Conservation (phyloP, 2,888 invertebrate species). For the Pegoplata infirma region DNA sequence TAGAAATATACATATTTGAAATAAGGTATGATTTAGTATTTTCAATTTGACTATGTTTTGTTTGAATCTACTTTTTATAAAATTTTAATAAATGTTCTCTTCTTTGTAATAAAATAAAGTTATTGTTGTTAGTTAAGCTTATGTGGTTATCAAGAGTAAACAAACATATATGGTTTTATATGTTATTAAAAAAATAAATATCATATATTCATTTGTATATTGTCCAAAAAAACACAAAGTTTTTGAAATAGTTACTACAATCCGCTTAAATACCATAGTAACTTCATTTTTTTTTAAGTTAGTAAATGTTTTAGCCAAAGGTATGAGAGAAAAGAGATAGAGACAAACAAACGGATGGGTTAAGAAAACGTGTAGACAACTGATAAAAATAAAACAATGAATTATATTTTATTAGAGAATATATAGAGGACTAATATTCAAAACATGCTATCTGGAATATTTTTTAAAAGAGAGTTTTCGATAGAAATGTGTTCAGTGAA, state of each 20-base stretch:
- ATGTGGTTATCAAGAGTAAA: constrained; percentile 58
- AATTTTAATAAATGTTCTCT: constrained; percentile 39
- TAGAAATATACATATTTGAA: not conserved
- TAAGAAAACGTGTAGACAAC: constrained; percentile 50
- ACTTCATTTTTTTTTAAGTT: constrained; percentile 51
- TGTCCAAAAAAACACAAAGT: constrained; percentile 12
- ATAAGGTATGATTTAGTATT: constrained; percentile 62
- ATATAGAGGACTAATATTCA: no score
- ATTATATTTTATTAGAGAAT: constrained; percentile 44
- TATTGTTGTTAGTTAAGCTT: constrained; percentile 57
- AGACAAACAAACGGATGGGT: constrained; percentile 1
- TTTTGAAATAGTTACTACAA: constrained; percentile 45
- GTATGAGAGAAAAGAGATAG: no score
- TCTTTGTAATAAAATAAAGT: constrained; percentile 52
- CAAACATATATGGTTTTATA: constrained; percentile 34
- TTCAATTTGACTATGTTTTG: constrained; percentile 64
- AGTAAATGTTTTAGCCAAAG: constrained; percentile 29
- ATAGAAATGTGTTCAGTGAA: no score
- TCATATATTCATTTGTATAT: no score
- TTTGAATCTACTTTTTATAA: constrained; percentile 22
- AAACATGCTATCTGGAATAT: no score
- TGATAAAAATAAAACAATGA: constrained; percentile 56
- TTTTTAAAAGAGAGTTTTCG: no score
- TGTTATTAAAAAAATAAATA: constrained; percentile 20
- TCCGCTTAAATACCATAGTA: constrained; percentile 59